Conservation (phyloP, 2,113 vertebrate species). For the Taurulus bubalis region DNA sequence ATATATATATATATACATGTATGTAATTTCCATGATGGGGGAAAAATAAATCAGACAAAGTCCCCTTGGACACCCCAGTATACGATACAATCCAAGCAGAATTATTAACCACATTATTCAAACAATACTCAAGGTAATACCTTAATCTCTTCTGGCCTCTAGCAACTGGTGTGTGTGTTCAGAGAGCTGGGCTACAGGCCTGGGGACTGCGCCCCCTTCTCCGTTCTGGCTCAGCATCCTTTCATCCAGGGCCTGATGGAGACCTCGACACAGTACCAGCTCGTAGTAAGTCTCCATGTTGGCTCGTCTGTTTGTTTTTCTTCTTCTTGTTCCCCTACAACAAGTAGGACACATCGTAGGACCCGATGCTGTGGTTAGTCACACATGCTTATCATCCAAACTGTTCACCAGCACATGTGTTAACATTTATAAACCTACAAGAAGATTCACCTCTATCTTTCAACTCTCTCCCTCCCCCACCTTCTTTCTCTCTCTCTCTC, state of each 20-base stretch:
- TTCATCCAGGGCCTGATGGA: slow-evolving; percentile 86
- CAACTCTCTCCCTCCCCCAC: not conserved
- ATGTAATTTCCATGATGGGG: no score
- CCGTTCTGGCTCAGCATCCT: slow-evolving; percentile 85
- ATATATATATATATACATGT: no score
- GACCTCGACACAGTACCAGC: slow-evolving; percentile 79
- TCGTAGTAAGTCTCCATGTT: slow-evolving; percentile 83
- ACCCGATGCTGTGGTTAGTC: not conserved
- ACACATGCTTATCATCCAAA: not conserved
- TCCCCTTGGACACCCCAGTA: not conserved
- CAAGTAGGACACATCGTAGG: not conserved
- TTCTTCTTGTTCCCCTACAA: not conserved
- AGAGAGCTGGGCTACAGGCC: slow-evolving; percentile 81
- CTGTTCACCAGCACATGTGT: not conserved
- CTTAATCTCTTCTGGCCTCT: slow-evolving; percentile 22
- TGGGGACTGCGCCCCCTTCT: slow-evolving; percentile 80
- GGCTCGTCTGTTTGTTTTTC: not conserved
- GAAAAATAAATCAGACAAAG: no score
- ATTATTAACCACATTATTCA: not conserved
- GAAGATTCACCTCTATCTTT: not conserved
- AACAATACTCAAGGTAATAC: not conserved
- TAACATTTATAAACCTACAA: not conserved
- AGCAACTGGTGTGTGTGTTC: slow-evolving; percentile 82
- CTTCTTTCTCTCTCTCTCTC: slow-evolving; percentile 9
- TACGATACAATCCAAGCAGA: not conserved